These are phyloP conservation scores for Dioctria rufipes DNA, from an alignment of 2,888 invertebrate genomes.

Conservation along the genomic window DNA sequence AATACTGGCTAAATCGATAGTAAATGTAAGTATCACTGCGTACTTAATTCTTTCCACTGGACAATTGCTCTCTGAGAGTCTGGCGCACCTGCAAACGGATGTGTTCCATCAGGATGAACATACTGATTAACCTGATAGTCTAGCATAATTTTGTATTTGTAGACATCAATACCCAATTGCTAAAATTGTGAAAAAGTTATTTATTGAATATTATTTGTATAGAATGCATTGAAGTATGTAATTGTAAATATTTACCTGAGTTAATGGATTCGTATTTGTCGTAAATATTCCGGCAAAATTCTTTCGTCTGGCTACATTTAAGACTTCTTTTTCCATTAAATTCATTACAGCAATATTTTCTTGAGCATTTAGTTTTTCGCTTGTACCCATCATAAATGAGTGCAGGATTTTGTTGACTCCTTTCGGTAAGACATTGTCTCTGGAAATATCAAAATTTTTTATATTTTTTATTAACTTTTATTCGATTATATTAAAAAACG, in stretches of 20 bases:
- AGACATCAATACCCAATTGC: constrained; percentile 87
- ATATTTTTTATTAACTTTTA: not conserved
- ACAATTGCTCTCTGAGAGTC: constrained; percentile 84
- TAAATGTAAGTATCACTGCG: not conserved
- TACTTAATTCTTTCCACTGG: constrained; percentile 77
- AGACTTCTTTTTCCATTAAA: constrained; percentile 83
- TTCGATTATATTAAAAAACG: too few species aligned
- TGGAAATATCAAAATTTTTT: constrained; percentile 61
- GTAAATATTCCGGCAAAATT: constrained; percentile 85
- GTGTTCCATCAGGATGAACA: constrained; percentile 79
- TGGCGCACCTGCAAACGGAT: constrained; percentile 83
- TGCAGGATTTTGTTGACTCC: constrained; percentile 83
- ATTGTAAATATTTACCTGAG: constrained; percentile 75
- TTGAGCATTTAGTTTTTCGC: constrained; percentile 76
- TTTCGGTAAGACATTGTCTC: constrained; percentile 76
- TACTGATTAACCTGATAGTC: constrained; percentile 89
- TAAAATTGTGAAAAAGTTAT: constrained; percentile 68
- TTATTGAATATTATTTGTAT: constrained; percentile 11
- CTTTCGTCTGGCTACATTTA: constrained; percentile 77
- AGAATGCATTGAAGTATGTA: constrained; percentile 15
- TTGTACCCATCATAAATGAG: constrained; percentile 91
- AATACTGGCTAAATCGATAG: constrained; percentile 17
- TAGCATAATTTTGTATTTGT: constrained; percentile 82
- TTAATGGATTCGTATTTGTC: constrained; percentile 90
- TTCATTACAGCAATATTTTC: constrained; percentile 87